A percentile compares a stretch with the other conserved stretches of the same genome.
Evolutionary conservation across 2,888 invertebrate species (phyloP).

Genomic region (Himalopsyche japonica): DNA sequence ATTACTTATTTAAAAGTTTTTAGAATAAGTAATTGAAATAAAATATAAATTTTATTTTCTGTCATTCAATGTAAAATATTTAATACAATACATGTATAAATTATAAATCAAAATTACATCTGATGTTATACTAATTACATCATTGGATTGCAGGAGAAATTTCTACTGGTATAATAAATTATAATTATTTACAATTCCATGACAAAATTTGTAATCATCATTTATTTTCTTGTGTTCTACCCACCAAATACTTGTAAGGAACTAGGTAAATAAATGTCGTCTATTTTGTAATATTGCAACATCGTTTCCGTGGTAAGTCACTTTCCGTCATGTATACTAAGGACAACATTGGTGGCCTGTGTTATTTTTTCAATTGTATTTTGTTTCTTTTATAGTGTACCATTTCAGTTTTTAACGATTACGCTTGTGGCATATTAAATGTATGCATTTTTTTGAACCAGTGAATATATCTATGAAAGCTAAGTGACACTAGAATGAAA

Average conservation of each 20-base stretch:
- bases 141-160: no score
- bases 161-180: no score
- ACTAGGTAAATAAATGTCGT: not conserved
- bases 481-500: slow-evolving; percentile 2
- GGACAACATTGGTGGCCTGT: not conserved
- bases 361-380: slow-evolving; percentile 2
- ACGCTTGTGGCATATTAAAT: not conserved
- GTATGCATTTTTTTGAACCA: not conserved
- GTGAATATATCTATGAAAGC: not conserved
- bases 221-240: no score
- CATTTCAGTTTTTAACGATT: not conserved
- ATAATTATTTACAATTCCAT: no score
- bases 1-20: no score
- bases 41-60: no score
- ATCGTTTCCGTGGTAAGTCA: not conserved
- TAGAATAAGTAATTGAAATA: no score
- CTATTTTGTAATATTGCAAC: not conserved
- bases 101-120: no score
- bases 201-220: no score
- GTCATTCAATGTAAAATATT: no score
- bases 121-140: no score
- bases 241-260: not conserved
- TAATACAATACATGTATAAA: no score
- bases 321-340: slow-evolving; percentile 9
- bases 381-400: not conserved